Evolutionary conservation across 2,888 invertebrate genomes (phyloP).

Genomic region (Xestoiulus laeticollis): DNA sequence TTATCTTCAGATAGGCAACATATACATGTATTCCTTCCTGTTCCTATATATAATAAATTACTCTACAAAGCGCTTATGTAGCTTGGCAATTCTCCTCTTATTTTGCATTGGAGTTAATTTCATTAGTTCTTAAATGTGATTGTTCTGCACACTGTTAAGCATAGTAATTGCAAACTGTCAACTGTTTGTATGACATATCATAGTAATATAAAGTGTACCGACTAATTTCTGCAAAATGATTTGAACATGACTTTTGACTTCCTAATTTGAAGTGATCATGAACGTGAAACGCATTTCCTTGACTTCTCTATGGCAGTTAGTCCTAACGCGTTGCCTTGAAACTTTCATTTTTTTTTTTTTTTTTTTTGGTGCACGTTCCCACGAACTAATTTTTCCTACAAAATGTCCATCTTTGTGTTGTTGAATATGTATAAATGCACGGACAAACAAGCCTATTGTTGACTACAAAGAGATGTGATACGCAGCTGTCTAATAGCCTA

Average conservation of each 20-base stretch:
- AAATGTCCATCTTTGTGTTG: not conserved
- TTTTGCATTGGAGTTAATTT: not conserved
- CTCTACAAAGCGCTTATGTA: not conserved
- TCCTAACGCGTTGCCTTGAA: not conserved
- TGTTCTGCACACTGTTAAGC: not conserved
- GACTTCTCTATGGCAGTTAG: not conserved
- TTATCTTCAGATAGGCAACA: too few species aligned
- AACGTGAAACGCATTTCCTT: not conserved
- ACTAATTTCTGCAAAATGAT: not conserved
- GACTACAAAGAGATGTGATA: not conserved
- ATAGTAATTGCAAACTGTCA: not conserved
- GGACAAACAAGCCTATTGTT: not conserved
- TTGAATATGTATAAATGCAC: not conserved
- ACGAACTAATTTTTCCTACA: not conserved
- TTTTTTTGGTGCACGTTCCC: not conserved
- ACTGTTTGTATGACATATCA: not conserved
- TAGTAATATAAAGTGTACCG: not conserved
- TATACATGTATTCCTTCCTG: too few species aligned
- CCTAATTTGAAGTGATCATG: conserved; percentile 35
- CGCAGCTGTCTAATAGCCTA: conserved; percentile 25
- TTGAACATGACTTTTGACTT: not conserved
- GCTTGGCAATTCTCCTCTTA: not conserved
- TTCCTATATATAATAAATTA: too few species aligned
- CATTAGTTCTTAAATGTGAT: not conserved
- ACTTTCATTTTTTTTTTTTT: not conserved